Evolutionary conservation across 2,113 vertebrate genomes (phyloP).

Genomic region (Vulpes ferrilata): DNA sequence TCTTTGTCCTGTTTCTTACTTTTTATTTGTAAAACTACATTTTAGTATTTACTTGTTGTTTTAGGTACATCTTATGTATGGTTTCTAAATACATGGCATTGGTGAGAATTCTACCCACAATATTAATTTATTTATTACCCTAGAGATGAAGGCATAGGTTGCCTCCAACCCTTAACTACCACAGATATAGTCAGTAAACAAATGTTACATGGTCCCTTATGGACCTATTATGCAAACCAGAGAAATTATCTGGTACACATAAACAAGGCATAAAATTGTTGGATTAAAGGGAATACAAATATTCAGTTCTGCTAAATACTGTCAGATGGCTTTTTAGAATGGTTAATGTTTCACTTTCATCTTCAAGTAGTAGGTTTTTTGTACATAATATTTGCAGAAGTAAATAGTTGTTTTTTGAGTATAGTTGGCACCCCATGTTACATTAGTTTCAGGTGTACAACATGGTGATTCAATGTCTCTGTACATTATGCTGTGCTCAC

Average conservation of each 20-base stretch:
- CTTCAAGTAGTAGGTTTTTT: background rate
- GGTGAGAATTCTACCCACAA: background rate
- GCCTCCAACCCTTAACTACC: background rate
- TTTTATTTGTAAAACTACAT: background rate
- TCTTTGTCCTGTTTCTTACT: background rate
- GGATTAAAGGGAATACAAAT: background rate
- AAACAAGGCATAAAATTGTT: background rate
- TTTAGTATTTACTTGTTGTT: background rate
- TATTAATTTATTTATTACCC: background rate
- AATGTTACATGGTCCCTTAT: background rate
- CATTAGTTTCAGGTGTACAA: background rate
- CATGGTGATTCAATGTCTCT: background rate
- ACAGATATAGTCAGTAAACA: background rate
- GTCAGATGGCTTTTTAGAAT: background rate
- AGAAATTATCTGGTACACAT: background rate
- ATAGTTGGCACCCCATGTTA: background rate
- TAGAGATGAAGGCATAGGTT: background rate
- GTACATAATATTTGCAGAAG: background rate
- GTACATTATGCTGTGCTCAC: background rate
- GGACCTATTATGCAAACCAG: background rate
- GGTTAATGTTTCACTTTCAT: background rate
- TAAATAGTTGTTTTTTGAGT: background rate
- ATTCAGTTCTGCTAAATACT: background rate
- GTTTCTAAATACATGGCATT: background rate
- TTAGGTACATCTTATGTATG: background rate